Conservation (phyloP, 2,888 invertebrate species). For the Eristalis intricaria region DNA sequence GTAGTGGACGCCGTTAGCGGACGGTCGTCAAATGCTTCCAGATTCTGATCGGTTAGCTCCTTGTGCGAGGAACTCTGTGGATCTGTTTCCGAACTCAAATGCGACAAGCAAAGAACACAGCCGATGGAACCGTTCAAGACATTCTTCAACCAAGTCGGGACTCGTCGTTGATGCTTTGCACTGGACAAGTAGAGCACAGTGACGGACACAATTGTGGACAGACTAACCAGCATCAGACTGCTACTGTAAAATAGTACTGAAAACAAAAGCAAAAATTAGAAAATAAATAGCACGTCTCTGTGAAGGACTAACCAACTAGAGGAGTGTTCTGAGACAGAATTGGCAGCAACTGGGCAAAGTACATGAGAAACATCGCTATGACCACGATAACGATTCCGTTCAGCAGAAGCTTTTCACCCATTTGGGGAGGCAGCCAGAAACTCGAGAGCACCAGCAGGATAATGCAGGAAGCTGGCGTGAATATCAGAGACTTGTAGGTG, state of each 20-base stretch:
- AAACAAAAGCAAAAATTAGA: not conserved
- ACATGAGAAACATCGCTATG: conserved; percentile 85
- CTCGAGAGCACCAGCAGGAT: conserved; percentile 84
- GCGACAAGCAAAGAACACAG: conserved; percentile 72
- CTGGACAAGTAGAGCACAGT: conserved; percentile 83
- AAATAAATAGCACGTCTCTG: not conserved
- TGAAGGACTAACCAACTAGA: conserved; percentile 79
- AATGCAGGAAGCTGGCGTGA: conserved; percentile 85
- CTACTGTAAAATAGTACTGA: conserved; percentile 84
- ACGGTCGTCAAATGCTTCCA: conserved; percentile 58
- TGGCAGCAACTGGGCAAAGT: conserved; percentile 84
- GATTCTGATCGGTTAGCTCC: conserved; percentile 58
- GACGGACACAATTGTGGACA: conserved; percentile 83
- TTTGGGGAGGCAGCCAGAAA: conserved; percentile 86
- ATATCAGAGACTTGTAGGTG: conserved; percentile 84
- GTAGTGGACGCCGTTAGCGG: conserved; percentile 70
- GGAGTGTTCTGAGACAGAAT: conserved; percentile 82
- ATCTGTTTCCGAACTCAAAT: conserved; percentile 72
- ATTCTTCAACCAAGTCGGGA: conserved; percentile 81
- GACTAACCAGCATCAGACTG: conserved; percentile 82
- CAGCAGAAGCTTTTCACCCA: conserved; percentile 85
- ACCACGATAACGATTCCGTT: conserved; percentile 84
- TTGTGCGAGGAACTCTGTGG: conserved; percentile 73
- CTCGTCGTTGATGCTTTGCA: conserved; percentile 79
- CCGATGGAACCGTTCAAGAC: conserved; percentile 78